Conservation (phyloP, 2,888 invertebrate genomes). For the Campoletis raptor region DNA sequence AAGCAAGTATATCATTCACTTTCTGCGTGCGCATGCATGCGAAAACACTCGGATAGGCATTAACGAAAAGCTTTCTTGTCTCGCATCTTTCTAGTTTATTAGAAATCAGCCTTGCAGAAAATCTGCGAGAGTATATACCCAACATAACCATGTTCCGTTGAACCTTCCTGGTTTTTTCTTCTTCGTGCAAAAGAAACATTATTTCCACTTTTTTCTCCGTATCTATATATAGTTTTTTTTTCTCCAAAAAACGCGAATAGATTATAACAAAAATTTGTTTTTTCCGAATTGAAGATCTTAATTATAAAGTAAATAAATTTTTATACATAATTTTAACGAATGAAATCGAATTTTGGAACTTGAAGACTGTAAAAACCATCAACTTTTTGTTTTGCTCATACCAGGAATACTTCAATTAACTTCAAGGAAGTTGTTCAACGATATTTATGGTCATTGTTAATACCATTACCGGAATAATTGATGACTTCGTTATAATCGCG, state of each 20-base stretch:
- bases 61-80: conserved; percentile 47
- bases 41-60: conserved; percentile 16
- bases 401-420: too few species aligned
- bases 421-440: neutral
- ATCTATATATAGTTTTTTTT: neutral
- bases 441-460: neutral
- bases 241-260: neutral
- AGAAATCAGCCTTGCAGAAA: conserved; percentile 61
- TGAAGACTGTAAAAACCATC: neutral
- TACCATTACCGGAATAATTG: neutral
- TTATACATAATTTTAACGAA: neutral
- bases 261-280: neutral
- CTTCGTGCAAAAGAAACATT: conserved; percentile 9
- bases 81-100: conserved; percentile 56
- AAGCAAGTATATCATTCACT: conserved; percentile 56
- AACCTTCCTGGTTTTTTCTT: neutral
- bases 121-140: conserved; percentile 54
- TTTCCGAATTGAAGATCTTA: neutral
- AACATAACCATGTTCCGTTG: conserved; percentile 15
- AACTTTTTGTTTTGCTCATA: too few species aligned
- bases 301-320: neutral
- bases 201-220: neutral
- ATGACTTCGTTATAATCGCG: conserved; percentile 3
- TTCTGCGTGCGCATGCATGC: conserved; percentile 38
- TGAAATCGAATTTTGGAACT: neutral